Percentiles rank a stretch among this genome's conserved stretches.
Evolutionary conservation across 2,113 vertebrate species (phyloP).

Genomic region (Eolophus roseicapilla): DNA sequence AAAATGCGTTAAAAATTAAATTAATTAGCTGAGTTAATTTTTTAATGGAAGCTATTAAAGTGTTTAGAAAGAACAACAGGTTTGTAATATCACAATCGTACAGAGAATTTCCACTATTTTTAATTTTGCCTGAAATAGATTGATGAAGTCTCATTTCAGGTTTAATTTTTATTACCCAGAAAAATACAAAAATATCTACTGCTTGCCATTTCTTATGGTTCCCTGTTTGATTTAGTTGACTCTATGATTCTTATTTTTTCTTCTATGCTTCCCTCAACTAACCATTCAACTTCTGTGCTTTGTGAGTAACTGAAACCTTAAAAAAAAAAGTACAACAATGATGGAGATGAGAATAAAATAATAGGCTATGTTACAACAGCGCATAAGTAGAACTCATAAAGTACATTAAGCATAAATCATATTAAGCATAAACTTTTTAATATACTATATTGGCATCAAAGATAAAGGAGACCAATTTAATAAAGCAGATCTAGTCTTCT

Average conservation of each 20-base stretch:
- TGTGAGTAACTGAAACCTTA: neutral
- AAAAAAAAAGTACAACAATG: neutral
- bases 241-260: neutral
- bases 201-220: neutral
- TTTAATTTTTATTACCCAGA: neutral
- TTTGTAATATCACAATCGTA: neutral
- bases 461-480: neutral
- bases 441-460: neutral
- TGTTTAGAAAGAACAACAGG: neutral
- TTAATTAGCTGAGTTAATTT: neutral
- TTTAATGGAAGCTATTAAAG: neutral
- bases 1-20: neutral
- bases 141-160: slow-evolving; percentile 12
- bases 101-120: neutral
- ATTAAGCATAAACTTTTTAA: neutral
- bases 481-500: neutral
- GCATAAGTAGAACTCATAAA: neutral
- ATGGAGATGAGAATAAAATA: neutral
- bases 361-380: neutral
- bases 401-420: neutral
- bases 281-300: neutral
- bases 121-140: neutral
- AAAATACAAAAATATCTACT: neutral
- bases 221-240: neutral
- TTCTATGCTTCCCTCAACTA: neutral